Conservation (phyloP, 2,888 invertebrate genomes). For the Acanthosepion lycidas region DNA sequence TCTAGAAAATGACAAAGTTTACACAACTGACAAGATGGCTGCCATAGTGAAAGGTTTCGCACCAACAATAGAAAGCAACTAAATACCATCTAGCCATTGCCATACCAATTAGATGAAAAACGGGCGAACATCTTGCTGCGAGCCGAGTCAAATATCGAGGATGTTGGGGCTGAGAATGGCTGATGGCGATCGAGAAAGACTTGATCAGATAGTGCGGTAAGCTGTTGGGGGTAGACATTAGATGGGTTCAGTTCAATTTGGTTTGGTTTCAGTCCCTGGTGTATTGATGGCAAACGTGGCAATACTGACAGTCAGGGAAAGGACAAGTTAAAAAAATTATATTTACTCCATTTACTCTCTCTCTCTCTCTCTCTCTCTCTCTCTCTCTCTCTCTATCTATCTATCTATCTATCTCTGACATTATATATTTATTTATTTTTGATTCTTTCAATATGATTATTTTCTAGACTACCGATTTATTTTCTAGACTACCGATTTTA, state of each 20-base stretch:
- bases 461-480: no score
- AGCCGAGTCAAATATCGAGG: not conserved
- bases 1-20: not conserved
- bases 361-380: no score
- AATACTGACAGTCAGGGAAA: not conserved
- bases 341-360: no score
- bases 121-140: not conserved
- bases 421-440: no score
- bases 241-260: not conserved
- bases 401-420: no score
- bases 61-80: not conserved
- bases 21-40: not conserved
- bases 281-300: not conserved
- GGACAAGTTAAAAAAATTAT: not conserved
- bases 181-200: not conserved
- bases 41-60: not conserved
- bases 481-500: no score
- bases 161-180: not conserved
- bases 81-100: not conserved
- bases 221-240: not conserved
- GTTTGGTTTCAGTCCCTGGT: not conserved
- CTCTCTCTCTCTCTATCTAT: no score
- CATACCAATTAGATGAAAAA: not conserved
- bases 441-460: no score
- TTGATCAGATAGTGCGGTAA: not conserved